These are phyloP conservation scores for Cyclina sinensis DNA, from an alignment of 1,140 invertebrate genomes.

Conservation along the genomic window DNA sequence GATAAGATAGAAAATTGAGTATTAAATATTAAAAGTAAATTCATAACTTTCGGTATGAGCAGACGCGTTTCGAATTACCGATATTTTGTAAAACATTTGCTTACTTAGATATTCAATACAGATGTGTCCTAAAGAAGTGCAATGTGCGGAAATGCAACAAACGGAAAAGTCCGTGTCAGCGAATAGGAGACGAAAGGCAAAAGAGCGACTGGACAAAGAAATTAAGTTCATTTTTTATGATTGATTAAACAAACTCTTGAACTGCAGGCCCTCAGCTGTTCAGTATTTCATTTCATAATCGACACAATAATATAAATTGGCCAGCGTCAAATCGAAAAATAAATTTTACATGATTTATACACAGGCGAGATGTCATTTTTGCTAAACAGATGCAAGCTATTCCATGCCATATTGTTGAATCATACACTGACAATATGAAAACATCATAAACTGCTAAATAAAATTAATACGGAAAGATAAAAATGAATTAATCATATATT, in stretches of 20 bases:
- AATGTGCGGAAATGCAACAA: no score
- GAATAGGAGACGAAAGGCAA: background rate
- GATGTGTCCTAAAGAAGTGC: no score
- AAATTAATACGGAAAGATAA: constrained; percentile 41
- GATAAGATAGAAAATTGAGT: constrained; percentile 19
- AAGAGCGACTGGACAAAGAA: background rate
- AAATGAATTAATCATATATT: constrained; percentile 47
- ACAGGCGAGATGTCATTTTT: background rate
- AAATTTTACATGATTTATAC: background rate
- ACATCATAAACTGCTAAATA: constrained; percentile 3
- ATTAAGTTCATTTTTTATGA: constrained; percentile 1
- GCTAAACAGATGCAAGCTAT: background rate
- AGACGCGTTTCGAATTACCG: constrained; percentile 13
- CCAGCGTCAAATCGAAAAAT: background rate
- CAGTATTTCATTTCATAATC: background rate
- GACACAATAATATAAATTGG: background rate
- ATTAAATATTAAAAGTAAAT: constrained; percentile 27
- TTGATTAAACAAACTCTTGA: background rate
- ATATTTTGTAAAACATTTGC: constrained; percentile 18
- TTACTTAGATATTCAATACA: background rate
- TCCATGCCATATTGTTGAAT: constrained; percentile 49
- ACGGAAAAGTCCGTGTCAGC: background rate
- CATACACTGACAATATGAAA: constrained; percentile 21
- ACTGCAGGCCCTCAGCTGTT: background rate
- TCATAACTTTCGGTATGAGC: constrained; percentile 1